Conservation (phyloP, 2,888 invertebrate genomes). For the Sphaerolaimus hirsutus region DNA sequence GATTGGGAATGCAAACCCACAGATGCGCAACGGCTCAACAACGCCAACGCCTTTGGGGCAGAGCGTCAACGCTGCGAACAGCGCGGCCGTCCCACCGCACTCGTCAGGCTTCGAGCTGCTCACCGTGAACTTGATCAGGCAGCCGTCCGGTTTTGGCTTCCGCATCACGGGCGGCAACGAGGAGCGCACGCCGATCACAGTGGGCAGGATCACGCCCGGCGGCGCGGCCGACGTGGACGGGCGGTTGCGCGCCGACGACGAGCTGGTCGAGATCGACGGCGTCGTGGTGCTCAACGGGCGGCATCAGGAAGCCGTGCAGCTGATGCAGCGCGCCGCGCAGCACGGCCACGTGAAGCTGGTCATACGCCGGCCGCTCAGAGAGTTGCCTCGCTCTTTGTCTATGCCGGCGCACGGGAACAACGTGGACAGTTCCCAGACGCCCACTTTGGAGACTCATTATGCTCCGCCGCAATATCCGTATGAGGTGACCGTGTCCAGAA, state of each 20-base stretch:
- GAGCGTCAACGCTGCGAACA: neutral
- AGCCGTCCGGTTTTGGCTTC: constrained; percentile 84
- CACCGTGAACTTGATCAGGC: constrained; percentile 56
- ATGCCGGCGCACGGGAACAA: constrained; percentile 5
- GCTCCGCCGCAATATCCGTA: constrained; percentile 38
- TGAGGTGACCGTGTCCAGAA: constrained; percentile 65
- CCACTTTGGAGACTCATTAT: neutral
- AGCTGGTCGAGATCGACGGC: constrained; percentile 77
- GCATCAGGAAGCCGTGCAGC: constrained; percentile 70
- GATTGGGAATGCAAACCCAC: too few relatives aligned
- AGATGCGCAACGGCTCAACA: constrained; percentile 1
- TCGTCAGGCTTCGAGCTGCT: constrained; percentile 38
- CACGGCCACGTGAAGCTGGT: constrained; percentile 61
- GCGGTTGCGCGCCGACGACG: constrained; percentile 64
- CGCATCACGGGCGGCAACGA: constrained; percentile 91
- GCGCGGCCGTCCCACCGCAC: neutral
- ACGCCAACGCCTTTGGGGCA: constrained; percentile 11
- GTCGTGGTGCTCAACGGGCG: constrained; percentile 41
- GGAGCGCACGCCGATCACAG: constrained; percentile 41
- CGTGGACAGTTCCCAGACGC: neutral
- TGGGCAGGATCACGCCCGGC: constrained; percentile 82
- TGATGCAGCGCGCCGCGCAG: constrained; percentile 65
- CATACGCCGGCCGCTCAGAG: constrained; percentile 36
- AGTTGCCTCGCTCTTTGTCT: constrained; percentile 9
- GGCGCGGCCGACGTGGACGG: constrained; percentile 80